Percentiles rank a stretch among this genome's conserved stretches.
These are phyloP conservation scores for Sebastes fasciatus DNA, from an alignment of 2,113 vertebrate genomes.

Conservation along the genomic window DNA sequence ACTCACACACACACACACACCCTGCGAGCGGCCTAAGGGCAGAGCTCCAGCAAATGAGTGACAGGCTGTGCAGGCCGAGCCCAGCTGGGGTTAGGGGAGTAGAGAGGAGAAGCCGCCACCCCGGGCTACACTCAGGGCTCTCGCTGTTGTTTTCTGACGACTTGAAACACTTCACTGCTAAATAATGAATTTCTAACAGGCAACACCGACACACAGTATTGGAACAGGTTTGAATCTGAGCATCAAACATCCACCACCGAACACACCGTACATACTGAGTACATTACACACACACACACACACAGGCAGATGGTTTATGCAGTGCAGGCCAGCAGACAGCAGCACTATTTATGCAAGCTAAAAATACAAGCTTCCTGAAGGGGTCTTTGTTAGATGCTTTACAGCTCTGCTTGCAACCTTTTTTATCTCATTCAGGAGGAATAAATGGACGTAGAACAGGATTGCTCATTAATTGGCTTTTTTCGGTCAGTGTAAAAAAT, in stretches of 20 bases:
- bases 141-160: conserved; percentile 85
- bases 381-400: conserved; percentile 34
- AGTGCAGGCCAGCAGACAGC: conserved; percentile 56
- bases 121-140: conserved; percentile 81
- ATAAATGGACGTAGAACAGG: not conserved
- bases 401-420: conserved; percentile 21
- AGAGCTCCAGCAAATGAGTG: conserved; percentile 79
- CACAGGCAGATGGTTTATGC: conserved; percentile 59
- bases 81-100: conserved; percentile 80
- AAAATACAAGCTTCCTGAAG: conserved; percentile 63
- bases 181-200: conserved; percentile 86
- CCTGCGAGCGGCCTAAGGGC: conserved; percentile 71
- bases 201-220: conserved; percentile 67
- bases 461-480: not conserved
- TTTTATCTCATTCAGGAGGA: conserved; percentile 1
- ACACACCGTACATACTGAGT: conserved; percentile 49
- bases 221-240: conserved; percentile 76
- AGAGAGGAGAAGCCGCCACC: conserved; percentile 79
- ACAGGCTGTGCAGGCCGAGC: conserved; percentile 80
- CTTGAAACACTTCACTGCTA: conserved; percentile 88
- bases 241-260: conserved; percentile 75
- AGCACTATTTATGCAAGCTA: conserved; percentile 65
- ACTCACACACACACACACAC: conserved; percentile 49
- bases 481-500: not conserved
- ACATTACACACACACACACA: conserved; percentile 22